A percentile compares a stretch with the other conserved stretches of the same genome.
Conservation (phyloP, 2,113 vertebrate species). For the Mandrillus leucophaeus region DNA sequence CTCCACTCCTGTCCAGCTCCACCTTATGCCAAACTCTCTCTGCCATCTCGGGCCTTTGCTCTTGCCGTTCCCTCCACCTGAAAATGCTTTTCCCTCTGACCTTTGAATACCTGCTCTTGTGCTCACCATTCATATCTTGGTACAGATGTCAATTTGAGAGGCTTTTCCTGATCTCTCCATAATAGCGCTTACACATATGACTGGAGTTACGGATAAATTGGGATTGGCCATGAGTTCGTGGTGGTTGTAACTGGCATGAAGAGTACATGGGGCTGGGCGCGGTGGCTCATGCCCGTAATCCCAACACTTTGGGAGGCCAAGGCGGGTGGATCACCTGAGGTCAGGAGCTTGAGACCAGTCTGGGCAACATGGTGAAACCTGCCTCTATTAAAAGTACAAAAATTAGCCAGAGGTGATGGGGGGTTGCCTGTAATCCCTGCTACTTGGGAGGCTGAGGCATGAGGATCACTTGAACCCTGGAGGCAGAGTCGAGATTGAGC, state of each 20-base stretch:
- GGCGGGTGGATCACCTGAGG: no score
- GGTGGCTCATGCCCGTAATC: no score
- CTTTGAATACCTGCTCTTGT: not conserved
- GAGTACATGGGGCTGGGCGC: not conserved
- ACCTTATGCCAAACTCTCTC: not conserved
- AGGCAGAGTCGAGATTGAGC: no score
- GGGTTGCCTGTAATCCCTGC: no score
- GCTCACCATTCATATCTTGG: not conserved
- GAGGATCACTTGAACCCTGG: no score
- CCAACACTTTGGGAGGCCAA: no score
- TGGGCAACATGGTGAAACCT: no score
- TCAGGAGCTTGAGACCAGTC: no score
- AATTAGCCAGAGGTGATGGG: no score
- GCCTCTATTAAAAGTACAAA: no score
- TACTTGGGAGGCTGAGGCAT: no score
- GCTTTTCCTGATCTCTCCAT: not conserved
- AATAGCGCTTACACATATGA: not conserved
- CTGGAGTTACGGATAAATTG: not conserved
- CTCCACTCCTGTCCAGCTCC: not conserved
- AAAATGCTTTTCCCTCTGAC: not conserved
- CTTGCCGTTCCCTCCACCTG: not conserved
- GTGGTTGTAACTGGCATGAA: not conserved
- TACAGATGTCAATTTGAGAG: not conserved
- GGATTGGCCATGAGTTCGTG: not conserved
- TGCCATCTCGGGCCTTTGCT: not conserved